Conservation (phyloP, 1,140 invertebrate genomes). For the Rhopalosiphum maidis region DNA sequence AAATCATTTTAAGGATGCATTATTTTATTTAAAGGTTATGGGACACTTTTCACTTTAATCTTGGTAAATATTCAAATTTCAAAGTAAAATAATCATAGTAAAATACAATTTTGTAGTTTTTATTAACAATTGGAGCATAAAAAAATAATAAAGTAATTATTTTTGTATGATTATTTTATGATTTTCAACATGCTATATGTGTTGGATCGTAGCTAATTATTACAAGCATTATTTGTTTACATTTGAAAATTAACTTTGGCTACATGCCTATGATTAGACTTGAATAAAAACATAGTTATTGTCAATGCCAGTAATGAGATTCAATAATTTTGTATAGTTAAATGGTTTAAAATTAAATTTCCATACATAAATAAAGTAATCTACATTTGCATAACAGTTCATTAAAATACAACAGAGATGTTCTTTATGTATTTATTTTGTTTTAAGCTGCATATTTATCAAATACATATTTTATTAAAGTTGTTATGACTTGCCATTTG, state of each 20-base stretch:
- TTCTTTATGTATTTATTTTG: background rate
- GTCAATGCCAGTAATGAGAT: background rate
- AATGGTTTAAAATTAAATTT: background rate
- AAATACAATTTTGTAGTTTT: constrained; percentile 18
- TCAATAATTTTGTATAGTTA: background rate
- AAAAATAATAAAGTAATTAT: background rate
- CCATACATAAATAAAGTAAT: background rate
- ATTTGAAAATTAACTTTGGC: background rate
- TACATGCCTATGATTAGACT: background rate
- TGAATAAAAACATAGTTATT: background rate
- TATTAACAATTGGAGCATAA: background rate
- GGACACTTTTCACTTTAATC: constrained; percentile 21
- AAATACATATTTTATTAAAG: background rate
- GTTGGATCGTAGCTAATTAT: background rate
- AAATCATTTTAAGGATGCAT: constrained; percentile 34
- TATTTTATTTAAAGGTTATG: constrained; percentile 4
- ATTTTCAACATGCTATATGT: background rate
- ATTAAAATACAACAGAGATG: background rate
- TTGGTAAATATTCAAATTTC: background rate
- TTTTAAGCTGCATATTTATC: background rate
- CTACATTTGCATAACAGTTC: background rate
- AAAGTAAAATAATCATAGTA: too few species aligned
- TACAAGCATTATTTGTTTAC: background rate
- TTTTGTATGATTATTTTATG: background rate
- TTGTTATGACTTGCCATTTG: background rate